Conservation (phyloP, 2,797 vertebrate genomes). For the Melanotaenia nigrans region DNA sequence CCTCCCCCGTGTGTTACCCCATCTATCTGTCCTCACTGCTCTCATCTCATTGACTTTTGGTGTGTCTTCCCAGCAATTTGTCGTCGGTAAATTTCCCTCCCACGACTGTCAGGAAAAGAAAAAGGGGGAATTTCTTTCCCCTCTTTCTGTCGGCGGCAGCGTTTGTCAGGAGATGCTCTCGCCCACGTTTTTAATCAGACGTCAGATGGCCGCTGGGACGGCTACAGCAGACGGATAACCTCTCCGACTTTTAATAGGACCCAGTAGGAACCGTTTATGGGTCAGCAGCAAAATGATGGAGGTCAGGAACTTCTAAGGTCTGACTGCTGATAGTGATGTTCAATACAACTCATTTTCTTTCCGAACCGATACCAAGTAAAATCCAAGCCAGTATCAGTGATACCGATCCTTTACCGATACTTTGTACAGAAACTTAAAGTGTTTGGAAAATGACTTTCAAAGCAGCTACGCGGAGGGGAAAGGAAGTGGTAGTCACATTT, state of each 20-base stretch:
- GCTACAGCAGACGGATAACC: constrained; percentile 32
- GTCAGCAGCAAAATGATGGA: too few species aligned
- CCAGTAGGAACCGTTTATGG: too few species aligned
- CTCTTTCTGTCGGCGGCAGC: constrained; percentile 17
- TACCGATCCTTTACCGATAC: too few species aligned
- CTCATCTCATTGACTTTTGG: constrained; percentile 64
- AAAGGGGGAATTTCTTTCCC: background rate
- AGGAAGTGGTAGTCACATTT: too few species aligned
- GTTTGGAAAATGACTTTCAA: too few species aligned
- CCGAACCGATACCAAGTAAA: too few species aligned
- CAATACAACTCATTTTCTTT: too few species aligned
- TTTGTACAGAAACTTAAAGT: too few species aligned
- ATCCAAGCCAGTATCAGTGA: too few species aligned
- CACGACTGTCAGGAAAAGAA: constrained; percentile 1
- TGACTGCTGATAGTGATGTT: too few species aligned
- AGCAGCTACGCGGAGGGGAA: too few species aligned
- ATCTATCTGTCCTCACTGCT: constrained; percentile 54
- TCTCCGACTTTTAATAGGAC: constrained; percentile 39
- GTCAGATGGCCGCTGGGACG: constrained; percentile 19
- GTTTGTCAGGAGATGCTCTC: constrained; percentile 41
- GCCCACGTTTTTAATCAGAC: constrained; percentile 56
- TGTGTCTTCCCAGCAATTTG: constrained; percentile 49
- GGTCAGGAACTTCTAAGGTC: background rate
- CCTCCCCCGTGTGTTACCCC: constrained; percentile 42
- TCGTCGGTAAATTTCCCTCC: constrained; percentile 40